Base-by-base conservation (phyloP, 2,797 vertebrate genomes). In the Arnoldichthys spilopterus region DNA sequence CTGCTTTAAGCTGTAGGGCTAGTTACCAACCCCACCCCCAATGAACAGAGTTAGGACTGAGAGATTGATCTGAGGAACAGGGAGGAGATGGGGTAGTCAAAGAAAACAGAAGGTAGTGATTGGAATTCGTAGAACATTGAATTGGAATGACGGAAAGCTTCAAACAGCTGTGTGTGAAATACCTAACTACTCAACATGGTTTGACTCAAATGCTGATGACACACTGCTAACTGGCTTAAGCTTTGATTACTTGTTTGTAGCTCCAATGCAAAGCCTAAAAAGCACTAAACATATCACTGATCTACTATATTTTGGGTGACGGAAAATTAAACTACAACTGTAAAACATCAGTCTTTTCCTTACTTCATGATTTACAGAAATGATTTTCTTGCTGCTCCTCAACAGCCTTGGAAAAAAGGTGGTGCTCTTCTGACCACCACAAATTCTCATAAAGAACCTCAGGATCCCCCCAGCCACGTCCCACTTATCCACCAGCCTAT, bases 401-500 rank as follows among this genome's bases (percentile, higher is more conserved):
- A 2, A 66, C n/a, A 26, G 24, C 30, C 30, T 26, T 6, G 15
- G 12, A 64, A 32, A 43, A 6, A 43, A 12, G 1, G 30, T 18
- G 18, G 15, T 37, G 28, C 26, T 67, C n/a, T 45, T 28, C 43
- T 8, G 20, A 49, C 43, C 24, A 9, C 43, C 66, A 37, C 20
- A 43, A 47, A 47, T 68, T 24, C 13, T 68, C n/a, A 43, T 37
- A 45, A 67, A 45, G 37, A 66, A 45, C 40, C 40, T 66, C 37
- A 24, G 37, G 1, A 67, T 45, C 64, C 40, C 61, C 15, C n/a
- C 34, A 66, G 37, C 16, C 12, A 66, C 5, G 37, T 66, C 61
- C 61, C 32, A 63, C 61, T 63, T 63, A 63, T 66, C 63, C 63
- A 43, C 32, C 47, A 70, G 74, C 20, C 24, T 80, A 76, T 76